Percentiles rank a stretch among this genome's conserved stretches.
These are phyloP conservation scores for Tangara arthus DNA, from an alignment of 2,797 vertebrate genomes.

Conservation along the genomic window DNA sequence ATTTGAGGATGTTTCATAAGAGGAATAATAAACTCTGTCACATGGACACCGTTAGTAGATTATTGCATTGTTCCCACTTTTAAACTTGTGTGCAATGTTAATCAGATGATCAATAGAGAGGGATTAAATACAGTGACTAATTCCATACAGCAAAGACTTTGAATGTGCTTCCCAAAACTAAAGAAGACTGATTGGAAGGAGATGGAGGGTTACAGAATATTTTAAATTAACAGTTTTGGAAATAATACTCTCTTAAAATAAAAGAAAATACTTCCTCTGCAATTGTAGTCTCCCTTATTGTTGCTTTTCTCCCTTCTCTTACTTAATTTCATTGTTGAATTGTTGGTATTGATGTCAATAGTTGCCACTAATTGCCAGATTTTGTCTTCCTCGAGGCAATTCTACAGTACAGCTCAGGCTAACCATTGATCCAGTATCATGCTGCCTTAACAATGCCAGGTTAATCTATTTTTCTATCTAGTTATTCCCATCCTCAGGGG, in stretches of 20 bases:
- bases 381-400: slow-evolving; percentile 30
- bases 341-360: slow-evolving; percentile 27
- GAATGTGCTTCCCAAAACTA: background rate
- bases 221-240: background rate
- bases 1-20: background rate
- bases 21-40: slow-evolving; percentile 22
- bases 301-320: background rate
- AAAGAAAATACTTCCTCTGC: background rate
- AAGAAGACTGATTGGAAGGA: background rate
- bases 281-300: background rate
- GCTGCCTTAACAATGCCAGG: slow-evolving; percentile 40
- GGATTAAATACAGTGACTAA: slow-evolving; percentile 16
- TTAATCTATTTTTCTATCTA: slow-evolving; percentile 63
- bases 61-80: slow-evolving; percentile 48
- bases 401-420: slow-evolving; percentile 43
- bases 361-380: slow-evolving; percentile 49
- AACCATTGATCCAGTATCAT: slow-evolving; percentile 51
- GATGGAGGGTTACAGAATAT: background rate
- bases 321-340: slow-evolving; percentile 5
- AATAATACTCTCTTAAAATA: slow-evolving; percentile 10
- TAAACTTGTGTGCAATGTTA: slow-evolving; percentile 35
- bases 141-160: background rate
- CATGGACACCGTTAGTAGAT: background rate
- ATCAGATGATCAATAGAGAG: slow-evolving; percentile 14
- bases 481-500: slow-evolving; percentile 37